Base-by-base conservation (phyloP, 1,140 invertebrate genomes). In the Drosophila sulfurigaster region DNA sequence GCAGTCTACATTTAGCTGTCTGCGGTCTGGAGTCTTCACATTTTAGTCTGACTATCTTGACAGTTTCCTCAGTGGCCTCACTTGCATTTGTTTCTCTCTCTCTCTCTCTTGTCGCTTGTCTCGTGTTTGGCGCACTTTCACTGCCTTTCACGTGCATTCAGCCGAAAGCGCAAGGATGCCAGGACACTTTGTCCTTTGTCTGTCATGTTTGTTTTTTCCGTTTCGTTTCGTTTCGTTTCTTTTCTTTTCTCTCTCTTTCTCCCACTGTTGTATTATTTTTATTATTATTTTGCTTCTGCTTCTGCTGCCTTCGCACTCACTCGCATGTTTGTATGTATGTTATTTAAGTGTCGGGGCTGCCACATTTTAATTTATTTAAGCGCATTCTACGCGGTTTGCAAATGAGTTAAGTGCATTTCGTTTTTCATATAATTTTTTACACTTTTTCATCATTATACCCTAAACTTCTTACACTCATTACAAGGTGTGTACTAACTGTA, bases 341-440 rank as follows among this genome's bases (percentile, higher is more conserved):
- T 25, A 67, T 81, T 86, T 80, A 81, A 81, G 78, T 75, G 78
- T 81, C 85, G 83, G 81, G 85, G 78, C 68, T 81, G 75, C 80
- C 80, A 69, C 85, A 81, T 81, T 88, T 88, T 88, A 88, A 88
- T 88, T 89, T 88, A 83, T 88, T 88, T 88, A 83, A 88, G 85
- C 85, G 66, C 62, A 71, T 87, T 77, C 77, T 66, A 58, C 45
- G 46, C 54, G 52, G 58, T 54, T 60, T 70, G 77, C 75, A 89
- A 88, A 81, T 89, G 75, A 83, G 78, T 83, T 81, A 89, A 88
- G 85, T 89, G 74, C 78, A 81, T 73, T 88, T 81, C 60, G 48
- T 16, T 54, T 64, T 69, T 80, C 65, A 58, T 62, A 75, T 62
- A 66, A 71, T 62, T 60, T 60, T 25, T 67, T 25, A 16, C 25